These are phyloP conservation scores for Sarcophilus harrisii DNA, from an alignment of 2,797 vertebrate genomes.

Conservation along the genomic window DNA sequence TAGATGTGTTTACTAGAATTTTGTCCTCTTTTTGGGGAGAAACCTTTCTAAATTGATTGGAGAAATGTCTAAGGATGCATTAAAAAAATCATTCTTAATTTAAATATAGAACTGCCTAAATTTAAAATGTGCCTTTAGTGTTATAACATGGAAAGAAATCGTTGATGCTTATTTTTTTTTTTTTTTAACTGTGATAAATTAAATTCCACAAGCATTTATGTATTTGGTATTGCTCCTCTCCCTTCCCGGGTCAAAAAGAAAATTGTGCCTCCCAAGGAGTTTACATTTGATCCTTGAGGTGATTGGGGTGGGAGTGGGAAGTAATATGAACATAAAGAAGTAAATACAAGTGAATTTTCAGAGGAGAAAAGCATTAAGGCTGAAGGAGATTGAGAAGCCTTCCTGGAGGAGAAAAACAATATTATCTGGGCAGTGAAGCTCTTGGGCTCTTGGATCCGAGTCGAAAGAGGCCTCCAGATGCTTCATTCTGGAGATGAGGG, in stretches of 20 bases:
- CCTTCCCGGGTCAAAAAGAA: neutral
- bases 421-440: neutral
- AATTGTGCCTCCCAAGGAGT: neutral
- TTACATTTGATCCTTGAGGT: neutral
- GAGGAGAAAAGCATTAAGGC: neutral
- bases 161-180: neutral
- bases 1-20: conserved; percentile 25
- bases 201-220: neutral
- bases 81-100: neutral
- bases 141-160: neutral
- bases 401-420: neutral
- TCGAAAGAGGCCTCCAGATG: neutral
- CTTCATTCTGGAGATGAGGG: neutral
- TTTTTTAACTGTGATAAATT: neutral
- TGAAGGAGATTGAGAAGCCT: neutral
- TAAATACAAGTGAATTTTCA: neutral
- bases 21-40: conserved; percentile 1
- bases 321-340: neutral
- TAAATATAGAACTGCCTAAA: neutral
- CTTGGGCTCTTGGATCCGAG: neutral
- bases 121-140: fast-evolving
- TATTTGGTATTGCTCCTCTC: neutral
- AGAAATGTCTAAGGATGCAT: neutral
- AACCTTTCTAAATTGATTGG: neutral
- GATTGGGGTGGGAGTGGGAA: neutral